Evolutionary conservation across 2,113 vertebrate genomes (phyloP).

Genomic region (Brachionichthys hirsutus): DNA sequence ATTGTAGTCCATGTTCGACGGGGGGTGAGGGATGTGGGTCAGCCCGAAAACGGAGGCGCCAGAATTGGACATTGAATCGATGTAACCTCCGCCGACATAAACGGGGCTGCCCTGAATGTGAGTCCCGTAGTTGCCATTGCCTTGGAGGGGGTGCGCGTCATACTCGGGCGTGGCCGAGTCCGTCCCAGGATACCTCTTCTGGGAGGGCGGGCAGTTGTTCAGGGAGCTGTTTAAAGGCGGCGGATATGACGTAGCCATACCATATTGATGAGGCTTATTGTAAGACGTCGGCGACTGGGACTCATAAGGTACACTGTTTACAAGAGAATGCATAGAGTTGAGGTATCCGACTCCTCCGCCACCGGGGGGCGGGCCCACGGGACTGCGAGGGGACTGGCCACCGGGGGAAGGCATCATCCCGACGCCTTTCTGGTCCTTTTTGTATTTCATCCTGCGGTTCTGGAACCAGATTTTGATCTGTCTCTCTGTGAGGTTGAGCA

Average conservation of each 20-base stretch:
- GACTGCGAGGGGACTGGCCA: conserved; percentile 93
- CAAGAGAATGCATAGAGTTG: conserved; percentile 97
- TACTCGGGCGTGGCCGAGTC: conserved; percentile 91
- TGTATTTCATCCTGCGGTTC: conserved; percentile 99
- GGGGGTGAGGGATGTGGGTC: conserved; percentile 89
- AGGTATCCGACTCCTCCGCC: conserved; percentile 84
- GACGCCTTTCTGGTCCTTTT: conserved; percentile 97
- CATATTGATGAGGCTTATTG: conserved; percentile 91
- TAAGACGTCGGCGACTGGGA: conserved; percentile 92
- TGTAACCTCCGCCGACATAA: conserved; percentile 93
- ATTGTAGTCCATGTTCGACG: conserved; percentile 92
- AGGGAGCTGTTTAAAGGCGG: conserved; percentile 86
- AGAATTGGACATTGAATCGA: conserved; percentile 89
- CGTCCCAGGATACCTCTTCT: conserved; percentile 89
- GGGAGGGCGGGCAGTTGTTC: conserved; percentile 89
- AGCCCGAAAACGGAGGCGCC: conserved; percentile 93
- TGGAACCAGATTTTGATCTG: conserved; percentile 99
- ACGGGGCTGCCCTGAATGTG: conserved; percentile 97
- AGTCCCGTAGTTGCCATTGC: conserved; percentile 90
- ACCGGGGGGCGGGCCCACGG: conserved; percentile 82
- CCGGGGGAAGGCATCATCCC: conserved; percentile 96
- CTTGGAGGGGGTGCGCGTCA: conserved; percentile 90
- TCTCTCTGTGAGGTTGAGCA: conserved; percentile 96
- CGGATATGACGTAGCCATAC: conserved; percentile 88
- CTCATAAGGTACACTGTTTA: conserved; percentile 93